phyloP scores from a whole-genome alignment of 1,140 invertebrate species.

The Listronotus bonariensis region DNA sequence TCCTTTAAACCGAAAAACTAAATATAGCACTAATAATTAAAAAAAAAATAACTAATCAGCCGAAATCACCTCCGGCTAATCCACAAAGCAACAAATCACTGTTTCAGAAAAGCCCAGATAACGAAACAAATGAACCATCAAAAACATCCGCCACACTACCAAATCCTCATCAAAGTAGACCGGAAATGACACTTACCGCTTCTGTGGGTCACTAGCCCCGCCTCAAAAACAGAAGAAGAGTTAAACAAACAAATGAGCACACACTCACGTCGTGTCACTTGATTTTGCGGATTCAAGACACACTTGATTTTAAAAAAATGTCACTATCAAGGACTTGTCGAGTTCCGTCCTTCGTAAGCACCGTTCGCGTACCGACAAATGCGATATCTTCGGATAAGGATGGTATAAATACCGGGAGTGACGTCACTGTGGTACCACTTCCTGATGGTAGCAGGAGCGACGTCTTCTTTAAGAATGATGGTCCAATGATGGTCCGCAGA shows the following conservation, averaged over 20 bases:
- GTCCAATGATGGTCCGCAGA: too few species aligned
- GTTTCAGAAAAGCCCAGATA: too few species aligned
- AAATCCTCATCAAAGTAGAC: slow-evolving; percentile 5
- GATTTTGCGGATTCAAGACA: not conserved
- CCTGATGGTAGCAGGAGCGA: not conserved
- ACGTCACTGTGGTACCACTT: slow-evolving; percentile 12
- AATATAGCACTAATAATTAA: too few species aligned
- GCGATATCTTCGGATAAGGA: slow-evolving; percentile 1
- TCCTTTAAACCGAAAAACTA: too few species aligned
- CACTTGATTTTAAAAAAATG: not conserved
- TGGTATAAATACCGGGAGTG: slow-evolving; percentile 14
- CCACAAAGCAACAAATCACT: not conserved
- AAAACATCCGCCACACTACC: not conserved
- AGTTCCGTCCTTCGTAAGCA: slow-evolving; percentile 4
- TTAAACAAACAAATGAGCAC: slow-evolving; percentile 1
- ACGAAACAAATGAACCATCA: not conserved
- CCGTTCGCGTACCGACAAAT: slow-evolving; percentile 12
- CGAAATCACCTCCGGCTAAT: not conserved
- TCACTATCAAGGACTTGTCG: too few species aligned
- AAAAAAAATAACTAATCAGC: too few species aligned
- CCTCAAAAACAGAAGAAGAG: slow-evolving; percentile 8
- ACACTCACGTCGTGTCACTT: not conserved
- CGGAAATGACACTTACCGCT: slow-evolving; percentile 15
- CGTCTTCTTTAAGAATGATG: not conserved
- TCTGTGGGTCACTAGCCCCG: slow-evolving; percentile 14